Conservation (phyloP, 2,888 invertebrate genomes). For the Epistrophe grossulariae region DNA sequence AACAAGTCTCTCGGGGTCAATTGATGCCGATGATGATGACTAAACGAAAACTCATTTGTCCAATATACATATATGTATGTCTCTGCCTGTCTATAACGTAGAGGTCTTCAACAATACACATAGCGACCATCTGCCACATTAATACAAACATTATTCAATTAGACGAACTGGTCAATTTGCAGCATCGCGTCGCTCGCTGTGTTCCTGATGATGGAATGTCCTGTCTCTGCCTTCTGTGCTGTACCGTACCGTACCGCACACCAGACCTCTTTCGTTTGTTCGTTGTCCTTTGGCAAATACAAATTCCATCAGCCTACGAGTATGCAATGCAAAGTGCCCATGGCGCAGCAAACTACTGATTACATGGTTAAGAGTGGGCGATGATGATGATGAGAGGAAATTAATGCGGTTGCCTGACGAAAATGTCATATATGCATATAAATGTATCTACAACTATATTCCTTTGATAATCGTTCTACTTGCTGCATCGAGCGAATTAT, state of each 20-base stretch:
- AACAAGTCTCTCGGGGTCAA: constrained; percentile 57
- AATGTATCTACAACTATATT: background rate
- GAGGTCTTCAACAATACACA: constrained; percentile 25
- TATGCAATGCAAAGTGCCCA: constrained; percentile 41
- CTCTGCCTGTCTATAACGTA: background rate
- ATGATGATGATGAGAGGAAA: constrained; percentile 28
- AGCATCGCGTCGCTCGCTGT: constrained; percentile 58
- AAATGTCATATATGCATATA: constrained; percentile 33
- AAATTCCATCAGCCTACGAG: constrained; percentile 44
- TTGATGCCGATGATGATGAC: constrained; percentile 38
- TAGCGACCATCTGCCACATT: constrained; percentile 56
- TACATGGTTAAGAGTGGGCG: constrained; percentile 52
- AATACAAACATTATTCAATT: constrained; percentile 72
- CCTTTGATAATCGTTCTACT: constrained; percentile 58
- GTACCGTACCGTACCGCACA: background rate
- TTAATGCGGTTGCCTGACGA: constrained; percentile 66
- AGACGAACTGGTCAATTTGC: constrained; percentile 67
- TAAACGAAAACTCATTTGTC: constrained; percentile 33
- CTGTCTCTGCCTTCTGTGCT: background rate
- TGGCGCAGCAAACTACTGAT: constrained; percentile 57
- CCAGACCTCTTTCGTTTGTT: background rate
- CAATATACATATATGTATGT: background rate
- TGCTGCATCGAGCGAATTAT: constrained; percentile 44
- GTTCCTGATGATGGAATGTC: background rate
- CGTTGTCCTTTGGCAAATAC: constrained; percentile 61